phyloP scores from a whole-genome alignment of 1,140 invertebrate species.

The Tetramorium simillimum region DNA sequence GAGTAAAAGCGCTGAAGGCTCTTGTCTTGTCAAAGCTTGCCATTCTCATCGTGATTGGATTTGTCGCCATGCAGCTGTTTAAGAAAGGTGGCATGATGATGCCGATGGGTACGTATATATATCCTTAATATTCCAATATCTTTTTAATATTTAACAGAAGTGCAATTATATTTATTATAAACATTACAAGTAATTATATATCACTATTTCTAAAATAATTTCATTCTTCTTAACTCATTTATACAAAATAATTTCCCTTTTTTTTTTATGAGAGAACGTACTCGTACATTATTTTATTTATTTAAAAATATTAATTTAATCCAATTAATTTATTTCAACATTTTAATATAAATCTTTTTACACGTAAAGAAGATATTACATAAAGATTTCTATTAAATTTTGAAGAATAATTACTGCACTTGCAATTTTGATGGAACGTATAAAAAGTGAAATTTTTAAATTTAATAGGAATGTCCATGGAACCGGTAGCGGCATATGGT shows the following conservation, averaged over 20 bases:
- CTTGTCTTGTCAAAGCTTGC: conserved; percentile 93
- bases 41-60: conserved; percentile 91
- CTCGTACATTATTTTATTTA: neutral
- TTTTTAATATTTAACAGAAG: neutral
- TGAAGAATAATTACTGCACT: neutral
- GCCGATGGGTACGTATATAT: conserved; percentile 79
- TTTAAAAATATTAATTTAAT: neutral
- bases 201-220: neutral
- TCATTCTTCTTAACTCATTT: neutral
- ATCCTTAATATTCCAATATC: neutral
- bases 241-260: neutral
- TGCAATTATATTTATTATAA: neutral
- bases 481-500: conserved; percentile 88
- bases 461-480: conserved; percentile 90
- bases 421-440: neutral
- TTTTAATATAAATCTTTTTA: neutral
- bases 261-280: neutral
- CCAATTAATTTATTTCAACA: neutral
- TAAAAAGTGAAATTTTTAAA: conserved; percentile 9
- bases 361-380: neutral
- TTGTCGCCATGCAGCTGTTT: conserved; percentile 91
- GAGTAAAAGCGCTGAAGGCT: conserved; percentile 93
- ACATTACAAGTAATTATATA: neutral
- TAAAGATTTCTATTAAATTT: neutral
- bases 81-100: conserved; percentile 87